Percentiles rank a stretch among this genome's conserved stretches.
phyloP scores from a whole-genome alignment of 2,888 invertebrate genomes.

The Acronicta alni region DNA sequence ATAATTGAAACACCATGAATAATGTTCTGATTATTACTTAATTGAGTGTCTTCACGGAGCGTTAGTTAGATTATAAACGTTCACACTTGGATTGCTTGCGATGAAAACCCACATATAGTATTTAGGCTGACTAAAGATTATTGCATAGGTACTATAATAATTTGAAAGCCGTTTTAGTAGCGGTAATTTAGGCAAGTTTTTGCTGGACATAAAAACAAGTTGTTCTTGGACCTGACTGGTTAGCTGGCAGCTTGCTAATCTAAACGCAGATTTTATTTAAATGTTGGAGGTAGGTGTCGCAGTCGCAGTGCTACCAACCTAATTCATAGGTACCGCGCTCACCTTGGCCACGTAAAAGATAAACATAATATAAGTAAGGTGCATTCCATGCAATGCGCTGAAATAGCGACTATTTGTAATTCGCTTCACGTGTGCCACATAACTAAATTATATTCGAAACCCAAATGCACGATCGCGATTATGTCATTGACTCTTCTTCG shows the following conservation, averaged over 20 bases:
- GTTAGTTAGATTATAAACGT: constrained; percentile 10
- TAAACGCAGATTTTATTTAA: constrained; percentile 12
- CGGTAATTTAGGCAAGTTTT: constrained; percentile 16
- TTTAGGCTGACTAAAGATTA: neutral
- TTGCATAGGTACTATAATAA: neutral
- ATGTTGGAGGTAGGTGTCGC: constrained; percentile 11
- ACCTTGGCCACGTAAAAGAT: constrained; percentile 7
- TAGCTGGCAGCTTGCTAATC: constrained; percentile 17
- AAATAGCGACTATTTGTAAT: neutral
- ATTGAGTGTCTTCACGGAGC: constrained; percentile 6
- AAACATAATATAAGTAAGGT: neutral
- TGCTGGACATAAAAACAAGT: constrained; percentile 34
- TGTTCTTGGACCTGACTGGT: constrained; percentile 22
- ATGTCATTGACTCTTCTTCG: too few species aligned
- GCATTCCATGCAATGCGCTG: neutral
- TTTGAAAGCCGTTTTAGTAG: constrained; percentile 11
- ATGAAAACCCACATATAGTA: constrained; percentile 2
- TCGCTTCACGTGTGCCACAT: too few species aligned
- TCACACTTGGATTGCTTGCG: constrained; percentile 19
- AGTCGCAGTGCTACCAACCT: neutral
- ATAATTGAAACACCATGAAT: neutral
- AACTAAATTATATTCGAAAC: too few species aligned
- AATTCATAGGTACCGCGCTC: constrained; percentile 7
- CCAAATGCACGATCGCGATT: too few species aligned
- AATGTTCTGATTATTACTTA: constrained; percentile 35